Evolutionary conservation across 2,888 invertebrate species (phyloP), one percentile per base, ranked within the genome.

Genomic region (Malacosoma neustria): DNA sequence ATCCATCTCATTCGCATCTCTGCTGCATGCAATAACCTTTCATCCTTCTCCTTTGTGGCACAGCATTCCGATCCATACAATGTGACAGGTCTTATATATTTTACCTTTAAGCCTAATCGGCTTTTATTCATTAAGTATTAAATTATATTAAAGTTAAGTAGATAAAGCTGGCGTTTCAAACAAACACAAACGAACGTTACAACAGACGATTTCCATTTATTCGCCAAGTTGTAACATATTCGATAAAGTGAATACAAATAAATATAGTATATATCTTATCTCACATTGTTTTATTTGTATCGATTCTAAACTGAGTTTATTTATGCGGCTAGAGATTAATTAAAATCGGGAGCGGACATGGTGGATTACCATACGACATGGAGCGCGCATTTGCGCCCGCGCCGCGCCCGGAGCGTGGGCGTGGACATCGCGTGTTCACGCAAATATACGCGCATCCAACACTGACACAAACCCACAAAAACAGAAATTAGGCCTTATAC

Each of bases 361-460:
- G 64, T 61, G 63, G 72, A 87, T 87, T 87, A 75, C 79, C 86
- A 87, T 87, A 85, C 57, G 73, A 86, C 86, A 87, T 71, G 84
- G 75, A 60, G 77, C 63, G 72, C 75, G 85, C 86, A 85, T 85
- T 86, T 81, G 79, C 74, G 60, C 60, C 53, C 55, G 56, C 51
- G 49, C 54, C 46, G 68, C 63, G 76, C 55, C 55, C 51, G 49
- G 53, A 46, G 68, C 63, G 76, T 74, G 74, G 75, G 80, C 68
- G 75, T 56, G 46, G 49, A 55, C 61, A 63, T 64, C 54, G 67
- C 70, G 65, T 64, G 69, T 13, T 13, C 13, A 4, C 14, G 13
- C 13, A 32, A 13, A 32, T 12, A 14, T 32, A 13, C 32, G 13
- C 32, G 22, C 2, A n/a, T n/a, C n/a, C 4, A 9, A 22, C 7